Conservation (phyloP, 2,797 vertebrate genomes). For the Hipposideros larvatus region DNA sequence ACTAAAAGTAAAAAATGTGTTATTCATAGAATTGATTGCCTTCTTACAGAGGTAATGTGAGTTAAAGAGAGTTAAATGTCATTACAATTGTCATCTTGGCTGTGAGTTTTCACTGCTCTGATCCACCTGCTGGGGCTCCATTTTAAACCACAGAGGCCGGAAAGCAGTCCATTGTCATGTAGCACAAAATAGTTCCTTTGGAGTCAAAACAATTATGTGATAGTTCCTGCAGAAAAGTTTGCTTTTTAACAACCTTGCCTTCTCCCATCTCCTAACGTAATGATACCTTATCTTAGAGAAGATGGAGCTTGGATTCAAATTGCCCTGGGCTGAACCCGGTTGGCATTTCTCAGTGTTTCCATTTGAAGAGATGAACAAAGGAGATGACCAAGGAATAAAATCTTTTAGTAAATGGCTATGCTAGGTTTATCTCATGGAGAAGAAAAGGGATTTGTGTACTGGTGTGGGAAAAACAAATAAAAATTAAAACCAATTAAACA, state of each 20-base stretch:
- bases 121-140: background rate
- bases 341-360: background rate
- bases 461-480: background rate
- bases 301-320: background rate
- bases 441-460: background rate
- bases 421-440: background rate
- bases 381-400: background rate
- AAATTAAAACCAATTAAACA: constrained; percentile 27
- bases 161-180: background rate
- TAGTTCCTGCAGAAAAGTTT: background rate
- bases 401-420: background rate
- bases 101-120: background rate
- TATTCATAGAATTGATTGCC: background rate
- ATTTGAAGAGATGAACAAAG: constrained; percentile 1
- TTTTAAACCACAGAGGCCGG: background rate
- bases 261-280: constrained; percentile 11
- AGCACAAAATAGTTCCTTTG: background rate
- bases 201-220: background rate
- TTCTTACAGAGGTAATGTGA: background rate
- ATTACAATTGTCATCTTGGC: background rate
- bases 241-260: background rate
- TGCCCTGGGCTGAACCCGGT: background rate
- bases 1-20: background rate
- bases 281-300: background rate
- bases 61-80: background rate